These are phyloP conservation scores for Zosterops lateralis DNA, from an alignment of 2,113 vertebrate genomes.

Conservation along the genomic window DNA sequence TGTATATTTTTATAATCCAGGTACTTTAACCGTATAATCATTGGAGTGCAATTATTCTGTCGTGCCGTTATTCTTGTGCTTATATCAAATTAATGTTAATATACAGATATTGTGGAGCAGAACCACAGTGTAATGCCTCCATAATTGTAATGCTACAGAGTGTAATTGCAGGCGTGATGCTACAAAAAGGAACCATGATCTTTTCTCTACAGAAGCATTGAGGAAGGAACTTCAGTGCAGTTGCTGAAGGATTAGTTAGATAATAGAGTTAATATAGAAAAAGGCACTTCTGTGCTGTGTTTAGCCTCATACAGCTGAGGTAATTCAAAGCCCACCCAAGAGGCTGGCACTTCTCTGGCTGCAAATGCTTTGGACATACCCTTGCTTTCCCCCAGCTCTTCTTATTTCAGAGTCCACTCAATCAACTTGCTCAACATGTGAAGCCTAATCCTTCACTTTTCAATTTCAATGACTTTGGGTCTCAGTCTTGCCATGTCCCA, in stretches of 20 bases:
- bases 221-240: not conserved
- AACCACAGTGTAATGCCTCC: conserved; percentile 17
- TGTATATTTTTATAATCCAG: conserved; percentile 63
- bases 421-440: not conserved
- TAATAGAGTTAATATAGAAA: not conserved
- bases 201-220: not conserved
- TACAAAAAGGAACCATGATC: not conserved
- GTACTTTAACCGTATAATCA: conserved; percentile 63
- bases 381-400: not conserved
- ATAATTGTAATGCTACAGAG: conserved; percentile 17
- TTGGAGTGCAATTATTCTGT: conserved; percentile 64
- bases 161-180: not conserved
- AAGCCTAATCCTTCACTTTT: not conserved
- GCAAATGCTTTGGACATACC: not conserved
- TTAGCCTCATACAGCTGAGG: not conserved
- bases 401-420: not conserved
- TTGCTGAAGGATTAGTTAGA: not conserved
- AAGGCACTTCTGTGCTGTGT: not conserved
- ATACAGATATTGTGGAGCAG: conserved; percentile 45
- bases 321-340: not conserved
- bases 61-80: conserved; percentile 40
- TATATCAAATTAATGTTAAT: conserved; percentile 57
- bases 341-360: not conserved
- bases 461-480: not conserved
- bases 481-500: accelerated